These are phyloP conservation scores for Eristalinus sepulchralis DNA, from an alignment of 2,888 invertebrate species.

Conservation along the genomic window DNA sequence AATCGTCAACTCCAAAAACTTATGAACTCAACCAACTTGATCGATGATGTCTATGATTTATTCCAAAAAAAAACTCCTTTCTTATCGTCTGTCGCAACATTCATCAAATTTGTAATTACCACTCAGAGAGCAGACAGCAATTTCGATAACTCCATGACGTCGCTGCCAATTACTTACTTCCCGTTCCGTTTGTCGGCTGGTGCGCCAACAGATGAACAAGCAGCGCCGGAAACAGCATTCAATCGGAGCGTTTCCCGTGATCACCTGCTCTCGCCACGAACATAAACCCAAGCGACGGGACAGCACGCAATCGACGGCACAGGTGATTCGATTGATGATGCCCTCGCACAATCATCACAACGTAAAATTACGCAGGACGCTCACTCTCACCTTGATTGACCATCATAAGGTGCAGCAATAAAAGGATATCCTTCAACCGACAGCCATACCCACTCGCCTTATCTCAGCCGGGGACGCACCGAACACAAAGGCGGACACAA, in stretches of 20 bases:
- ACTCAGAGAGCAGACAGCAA: slow-evolving; percentile 11
- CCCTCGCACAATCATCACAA: slow-evolving; percentile 28
- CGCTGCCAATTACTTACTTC: slow-evolving; percentile 44
- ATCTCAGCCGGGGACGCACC: neutral
- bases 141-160: slow-evolving; percentile 48
- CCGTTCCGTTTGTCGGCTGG: slow-evolving; percentile 40
- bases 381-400: slow-evolving; percentile 24
- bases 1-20: too few species aligned
- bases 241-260: slow-evolving; percentile 36
- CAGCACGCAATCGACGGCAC: slow-evolving; percentile 59
- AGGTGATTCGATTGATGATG: slow-evolving; percentile 66
- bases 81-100: neutral
- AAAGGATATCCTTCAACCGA: slow-evolving; percentile 65
- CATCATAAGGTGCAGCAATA: slow-evolving; percentile 49
- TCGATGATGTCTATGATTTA: neutral
- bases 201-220: neutral
- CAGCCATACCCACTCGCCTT: slow-evolving; percentile 46
- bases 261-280: slow-evolving; percentile 47
- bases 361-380: slow-evolving; percentile 65
- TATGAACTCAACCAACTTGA: too few species aligned
- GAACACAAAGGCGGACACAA: slow-evolving; percentile 40
- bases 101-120: slow-evolving; percentile 25
- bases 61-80: neutral
- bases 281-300: slow-evolving; percentile 53
- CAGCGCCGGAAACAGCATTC: slow-evolving; percentile 9